These are phyloP conservation scores for Pholis gunnellus DNA, from an alignment of 2,113 vertebrate genomes.

Conservation along the genomic window DNA sequence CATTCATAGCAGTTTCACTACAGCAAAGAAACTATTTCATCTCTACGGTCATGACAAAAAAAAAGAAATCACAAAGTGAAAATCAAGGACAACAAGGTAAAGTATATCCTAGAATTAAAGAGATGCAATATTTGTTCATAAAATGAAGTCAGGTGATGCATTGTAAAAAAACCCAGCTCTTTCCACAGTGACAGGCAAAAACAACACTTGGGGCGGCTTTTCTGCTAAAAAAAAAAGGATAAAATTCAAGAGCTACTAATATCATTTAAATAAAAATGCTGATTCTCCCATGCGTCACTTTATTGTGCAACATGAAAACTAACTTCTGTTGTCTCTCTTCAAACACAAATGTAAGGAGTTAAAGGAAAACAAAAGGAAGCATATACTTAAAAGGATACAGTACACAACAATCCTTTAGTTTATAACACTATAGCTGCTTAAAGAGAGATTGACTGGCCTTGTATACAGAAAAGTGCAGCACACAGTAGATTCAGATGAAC, in stretches of 20 bases:
- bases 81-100: slow-evolving; percentile 69
- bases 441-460: slow-evolving; percentile 59
- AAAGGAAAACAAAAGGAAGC: neutral
- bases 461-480: slow-evolving; percentile 54
- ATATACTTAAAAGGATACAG: slow-evolving; percentile 47
- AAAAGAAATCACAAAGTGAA: slow-evolving; percentile 69
- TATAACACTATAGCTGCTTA: slow-evolving; percentile 36
- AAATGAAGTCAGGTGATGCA: slow-evolving; percentile 53
- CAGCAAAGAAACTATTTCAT: slow-evolving; percentile 77
- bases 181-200: neutral
- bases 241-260: slow-evolving; percentile 59
- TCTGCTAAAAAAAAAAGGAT: slow-evolving; percentile 38
- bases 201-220: slow-evolving; percentile 14
- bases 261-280: slow-evolving; percentile 32
- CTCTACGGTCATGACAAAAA: slow-evolving; percentile 61
- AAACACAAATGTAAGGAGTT: slow-evolving; percentile 15
- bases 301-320: slow-evolving; percentile 15
- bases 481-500: neutral
- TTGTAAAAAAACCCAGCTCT: slow-evolving; percentile 43
- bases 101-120: slow-evolving; percentile 36
- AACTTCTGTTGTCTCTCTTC: neutral
- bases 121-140: slow-evolving; percentile 47
- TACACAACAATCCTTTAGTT: slow-evolving; percentile 36
- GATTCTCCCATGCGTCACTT: slow-evolving; percentile 27
- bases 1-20: slow-evolving; percentile 85